phyloP scores from a whole-genome alignment of 1,140 invertebrate genomes.

The Idris sp. region DNA sequence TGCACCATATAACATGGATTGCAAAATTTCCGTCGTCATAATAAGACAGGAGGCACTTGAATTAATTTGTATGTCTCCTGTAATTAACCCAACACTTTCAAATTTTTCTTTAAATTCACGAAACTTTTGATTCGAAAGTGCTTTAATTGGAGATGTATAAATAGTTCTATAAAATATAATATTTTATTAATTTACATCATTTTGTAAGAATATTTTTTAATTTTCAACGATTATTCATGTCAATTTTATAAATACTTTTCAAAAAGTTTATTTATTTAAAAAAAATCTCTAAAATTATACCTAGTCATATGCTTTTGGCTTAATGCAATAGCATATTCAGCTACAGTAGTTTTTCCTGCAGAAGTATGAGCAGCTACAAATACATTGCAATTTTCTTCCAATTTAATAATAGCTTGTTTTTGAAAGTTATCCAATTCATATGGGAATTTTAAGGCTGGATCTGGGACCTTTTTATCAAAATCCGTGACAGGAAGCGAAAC shows the following conservation, averaged over 20 bases:
- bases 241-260: too few relatives aligned
- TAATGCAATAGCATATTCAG: conserved; percentile 98
- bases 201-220: too few relatives aligned
- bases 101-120: conserved; percentile 96
- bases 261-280: too few relatives aligned
- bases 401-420: conserved; percentile 94
- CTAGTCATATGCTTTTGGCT: conserved; percentile 94
- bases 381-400: conserved; percentile 96
- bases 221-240: too few relatives aligned
- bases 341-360: conserved; percentile 99
- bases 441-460: conserved; percentile 90
- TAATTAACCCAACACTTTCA: conserved; percentile 95
- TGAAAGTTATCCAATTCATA: conserved; percentile 99
- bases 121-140: conserved; percentile 99
- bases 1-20: conserved; percentile 97
- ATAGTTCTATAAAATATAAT: conserved; percentile 91
- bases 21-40: conserved; percentile 99
- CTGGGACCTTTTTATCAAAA: conserved; percentile 89
- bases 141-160: conserved; percentile 99
- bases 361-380: conserved; percentile 99
- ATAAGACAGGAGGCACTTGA: conserved; percentile 95
- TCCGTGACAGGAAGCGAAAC: conserved; percentile 87
- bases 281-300: conserved; percentile 77
- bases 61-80: conserved; percentile 98
- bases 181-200: too few relatives aligned